Conservation (phyloP, 1,140 invertebrate genomes). For the Pantala flavescens region DNA sequence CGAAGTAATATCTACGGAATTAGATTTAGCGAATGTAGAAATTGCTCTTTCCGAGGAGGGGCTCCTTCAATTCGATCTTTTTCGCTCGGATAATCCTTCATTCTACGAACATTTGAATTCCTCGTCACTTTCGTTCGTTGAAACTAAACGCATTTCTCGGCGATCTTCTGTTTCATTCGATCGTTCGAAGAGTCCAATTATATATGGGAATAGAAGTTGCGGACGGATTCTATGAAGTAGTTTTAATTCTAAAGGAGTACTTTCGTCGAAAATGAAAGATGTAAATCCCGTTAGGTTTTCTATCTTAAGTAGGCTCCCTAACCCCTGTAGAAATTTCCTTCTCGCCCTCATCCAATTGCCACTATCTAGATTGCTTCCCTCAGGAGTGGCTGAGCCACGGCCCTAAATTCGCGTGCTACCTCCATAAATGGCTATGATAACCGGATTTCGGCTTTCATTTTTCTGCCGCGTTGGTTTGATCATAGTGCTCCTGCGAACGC, state of each 20-base stretch:
- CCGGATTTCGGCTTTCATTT: constrained; percentile 40
- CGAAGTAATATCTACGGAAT: constrained; percentile 31
- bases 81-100: too few species aligned
- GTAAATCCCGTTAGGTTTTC: too few species aligned
- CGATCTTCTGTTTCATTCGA: too few species aligned
- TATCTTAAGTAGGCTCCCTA: too few species aligned
- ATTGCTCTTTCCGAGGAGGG: not conserved
- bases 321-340: constrained; percentile 5
- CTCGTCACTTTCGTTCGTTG: too few species aligned
- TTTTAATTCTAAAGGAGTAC: too few species aligned
- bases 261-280: too few species aligned
- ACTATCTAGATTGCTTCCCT: not conserved
- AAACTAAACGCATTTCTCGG: too few species aligned
- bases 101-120: too few species aligned
- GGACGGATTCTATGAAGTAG: too few species aligned
- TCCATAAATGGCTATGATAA: constrained; percentile 35
- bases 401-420: not conserved
- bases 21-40: constrained; percentile 30
- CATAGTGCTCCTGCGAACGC: constrained; percentile 28
- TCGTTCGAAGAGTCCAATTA: too few species aligned
- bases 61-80: not conserved
- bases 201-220: too few species aligned
- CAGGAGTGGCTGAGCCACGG: not conserved
- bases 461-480: constrained; percentile 37
- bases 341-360: constrained; percentile 13